phyloP scores from a whole-genome alignment of 2,113 vertebrate genomes.

The Mirza zaza region DNA sequence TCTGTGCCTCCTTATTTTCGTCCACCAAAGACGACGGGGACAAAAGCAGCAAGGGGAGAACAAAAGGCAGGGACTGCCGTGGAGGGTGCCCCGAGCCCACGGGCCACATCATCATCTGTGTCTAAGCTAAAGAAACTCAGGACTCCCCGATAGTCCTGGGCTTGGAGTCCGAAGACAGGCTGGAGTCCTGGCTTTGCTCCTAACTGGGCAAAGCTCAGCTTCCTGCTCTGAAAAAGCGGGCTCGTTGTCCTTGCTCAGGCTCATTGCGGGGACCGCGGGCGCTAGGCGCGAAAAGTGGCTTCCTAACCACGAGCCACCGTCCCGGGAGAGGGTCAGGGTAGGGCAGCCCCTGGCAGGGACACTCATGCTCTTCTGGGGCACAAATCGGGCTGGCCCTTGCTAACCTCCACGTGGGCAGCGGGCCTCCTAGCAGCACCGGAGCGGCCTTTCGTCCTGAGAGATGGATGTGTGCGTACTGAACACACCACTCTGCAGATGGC shows the following conservation, averaged over 20 bases:
- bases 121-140: neutral
- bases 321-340: rapidly evolving
- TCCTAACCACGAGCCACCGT: rapidly evolving
- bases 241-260: rapidly evolving
- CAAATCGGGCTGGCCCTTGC: no score
- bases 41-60: neutral
- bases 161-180: rapidly evolving
- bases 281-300: rapidly evolving
- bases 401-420: rapidly evolving
- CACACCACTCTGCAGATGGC: rapidly evolving
- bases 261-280: neutral
- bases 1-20: neutral
- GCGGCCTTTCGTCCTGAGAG: neutral
- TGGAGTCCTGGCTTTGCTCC: neutral
- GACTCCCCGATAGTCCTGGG: neutral
- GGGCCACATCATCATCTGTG: rapidly evolving
- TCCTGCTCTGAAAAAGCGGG: neutral
- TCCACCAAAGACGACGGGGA: neutral
- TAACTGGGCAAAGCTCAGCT: neutral
- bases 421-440: neutral
- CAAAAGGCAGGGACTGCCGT: neutral
- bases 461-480: rapidly evolving
- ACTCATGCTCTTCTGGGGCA: neutral
- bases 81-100: neutral
- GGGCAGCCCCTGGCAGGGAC: rapidly evolving